Base-by-base conservation (phyloP, 2,797 vertebrate species). In the Chaunax sp. region DNA sequence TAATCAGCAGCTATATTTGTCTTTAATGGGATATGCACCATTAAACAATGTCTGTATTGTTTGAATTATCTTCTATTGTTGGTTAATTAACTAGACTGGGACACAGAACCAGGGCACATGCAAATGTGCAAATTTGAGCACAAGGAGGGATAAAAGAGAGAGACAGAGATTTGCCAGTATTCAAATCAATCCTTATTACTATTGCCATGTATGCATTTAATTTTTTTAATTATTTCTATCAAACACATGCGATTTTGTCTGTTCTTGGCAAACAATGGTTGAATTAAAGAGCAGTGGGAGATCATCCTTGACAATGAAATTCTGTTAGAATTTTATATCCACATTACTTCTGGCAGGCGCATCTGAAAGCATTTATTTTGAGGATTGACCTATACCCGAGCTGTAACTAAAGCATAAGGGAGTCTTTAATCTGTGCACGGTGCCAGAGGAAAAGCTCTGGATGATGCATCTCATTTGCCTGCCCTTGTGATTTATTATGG, bases 1-100 rank as follows among this genome's bases (percentile, higher is more conserved):
- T 87, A 90, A 92, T 82, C 63, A 25, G 66, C 61, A 61, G 81
- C 81, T 85, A 90, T 90, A 87, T 92, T 91, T 85, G 84, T 86
- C 82, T 83, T 25, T 78, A 78, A 87, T 85, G 78, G 79, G 81
- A 82, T 72, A 71, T 77, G 67, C 82, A 56, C 72, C 74, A 90
- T 92, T 90, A 85, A 91, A 87, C 83, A 88, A 62, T 80, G 75
- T 80, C 77, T 85, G 64, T 78, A 69, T 72, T 28, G 18, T 83
- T 72, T 80, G 64, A 89, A 89, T 84, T 71, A 69, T 81, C 72
- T 75, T 60, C 49, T 74, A 83, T 84, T 80, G 55, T 81, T 75
- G 78, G 49, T 71, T 88, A 85, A 89, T 87, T 87, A 81, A 88
- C 75, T 50, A 78, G 70, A 81, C 49, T 22, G 23, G 51, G 71